Evolutionary conservation across 2,888 invertebrate species (phyloP).

Genomic region (Drosophila kokeensis): DNA sequence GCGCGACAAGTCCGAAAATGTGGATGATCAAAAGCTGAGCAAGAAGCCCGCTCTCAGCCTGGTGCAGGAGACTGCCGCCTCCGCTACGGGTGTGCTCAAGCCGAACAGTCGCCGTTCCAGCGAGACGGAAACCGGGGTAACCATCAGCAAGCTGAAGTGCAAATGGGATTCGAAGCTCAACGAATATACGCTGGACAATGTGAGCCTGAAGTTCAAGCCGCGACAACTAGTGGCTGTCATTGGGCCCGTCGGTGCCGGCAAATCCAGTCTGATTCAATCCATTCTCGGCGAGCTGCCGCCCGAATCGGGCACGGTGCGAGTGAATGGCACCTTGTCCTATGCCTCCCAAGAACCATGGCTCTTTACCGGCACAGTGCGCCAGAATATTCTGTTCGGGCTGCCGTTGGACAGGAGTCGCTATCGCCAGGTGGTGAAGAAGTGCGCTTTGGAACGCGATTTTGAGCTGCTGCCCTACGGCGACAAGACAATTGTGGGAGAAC

Average conservation of each 20-base stretch:
- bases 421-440: constrained; percentile 86
- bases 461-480: constrained; percentile 87
- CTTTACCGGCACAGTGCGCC: constrained; percentile 89
- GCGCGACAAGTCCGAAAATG: constrained; percentile 78
- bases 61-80: constrained; percentile 66
- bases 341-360: constrained; percentile 95
- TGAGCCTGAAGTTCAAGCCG: constrained; percentile 88
- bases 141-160: constrained; percentile 88
- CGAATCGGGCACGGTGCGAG: constrained; percentile 86
- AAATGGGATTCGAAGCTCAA: constrained; percentile 88
- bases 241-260: constrained; percentile 90
- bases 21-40: constrained; percentile 58
- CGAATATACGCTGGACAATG: constrained; percentile 89
- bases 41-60: constrained; percentile 50
- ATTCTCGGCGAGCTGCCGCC: constrained; percentile 86
- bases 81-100: constrained; percentile 69
- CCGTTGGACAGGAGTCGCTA: constrained; percentile 88
- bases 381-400: constrained; percentile 88
- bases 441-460: constrained; percentile 87
- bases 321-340: constrained; percentile 89
- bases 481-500: constrained; percentile 90
- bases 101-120: constrained; percentile 62
- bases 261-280: constrained; percentile 86
- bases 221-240: constrained; percentile 89
- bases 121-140: constrained; percentile 85